Evolutionary conservation across 2,113 vertebrate genomes (phyloP).

Genomic region (Boleophthalmus pectinirostris): DNA sequence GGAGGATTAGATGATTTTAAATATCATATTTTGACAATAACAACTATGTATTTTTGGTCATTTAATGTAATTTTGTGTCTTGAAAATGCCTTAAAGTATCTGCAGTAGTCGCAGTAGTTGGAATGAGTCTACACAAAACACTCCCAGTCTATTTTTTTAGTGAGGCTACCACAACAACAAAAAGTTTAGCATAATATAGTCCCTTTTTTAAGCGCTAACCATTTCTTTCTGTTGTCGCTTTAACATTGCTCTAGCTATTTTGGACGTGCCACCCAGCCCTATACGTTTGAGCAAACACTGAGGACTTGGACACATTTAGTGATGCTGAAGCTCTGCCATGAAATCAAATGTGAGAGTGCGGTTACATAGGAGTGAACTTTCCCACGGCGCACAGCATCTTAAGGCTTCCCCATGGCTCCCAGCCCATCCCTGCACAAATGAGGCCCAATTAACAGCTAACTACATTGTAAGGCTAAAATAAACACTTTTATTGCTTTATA

Average conservation of each 20-base stretch:
- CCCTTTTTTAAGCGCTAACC: neutral
- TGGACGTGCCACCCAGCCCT: neutral
- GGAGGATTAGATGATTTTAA: neutral
- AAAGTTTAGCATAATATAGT: neutral
- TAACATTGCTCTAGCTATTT: neutral
- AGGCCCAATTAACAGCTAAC: constrained; percentile 26
- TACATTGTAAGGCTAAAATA: constrained; percentile 6
- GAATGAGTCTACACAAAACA: neutral
- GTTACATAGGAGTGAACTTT: constrained; percentile 48
- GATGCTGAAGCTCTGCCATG: constrained; percentile 50
- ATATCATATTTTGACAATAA: no score
- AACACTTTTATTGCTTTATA: constrained; percentile 4
- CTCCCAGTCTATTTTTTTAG: neutral
- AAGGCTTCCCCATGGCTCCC: constrained; percentile 52
- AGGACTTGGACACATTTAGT: constrained; percentile 36
- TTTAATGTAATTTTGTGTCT: neutral
- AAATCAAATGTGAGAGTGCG: constrained; percentile 53
- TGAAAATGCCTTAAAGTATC: neutral
- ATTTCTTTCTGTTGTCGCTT: neutral
- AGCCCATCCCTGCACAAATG: constrained; percentile 38
- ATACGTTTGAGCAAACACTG: neutral
- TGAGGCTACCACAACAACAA: neutral
- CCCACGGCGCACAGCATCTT: constrained; percentile 49
- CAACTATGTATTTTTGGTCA: neutral
- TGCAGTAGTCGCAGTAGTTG: neutral